These are phyloP conservation scores for Tenthredo livida DNA, from an alignment of 2,888 invertebrate genomes.

Conservation along the genomic window DNA sequence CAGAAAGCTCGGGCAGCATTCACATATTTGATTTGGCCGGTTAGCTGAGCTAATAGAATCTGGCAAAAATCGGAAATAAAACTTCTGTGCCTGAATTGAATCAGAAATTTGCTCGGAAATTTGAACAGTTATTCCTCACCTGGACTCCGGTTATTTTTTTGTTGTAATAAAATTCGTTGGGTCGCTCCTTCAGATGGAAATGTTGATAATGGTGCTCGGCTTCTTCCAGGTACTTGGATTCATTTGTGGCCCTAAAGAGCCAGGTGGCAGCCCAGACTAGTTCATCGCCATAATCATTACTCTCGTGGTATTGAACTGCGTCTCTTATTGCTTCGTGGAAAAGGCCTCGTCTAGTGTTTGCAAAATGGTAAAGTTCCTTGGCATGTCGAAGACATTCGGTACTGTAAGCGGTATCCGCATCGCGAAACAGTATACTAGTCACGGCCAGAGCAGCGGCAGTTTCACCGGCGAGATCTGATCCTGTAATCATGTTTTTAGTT, in stretches of 20 bases:
- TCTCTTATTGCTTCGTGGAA: constrained; percentile 80
- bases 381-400: constrained; percentile 78
- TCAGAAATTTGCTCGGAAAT: too few relatives aligned
- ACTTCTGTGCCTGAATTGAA: background rate
- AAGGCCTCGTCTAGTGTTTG: constrained; percentile 78
- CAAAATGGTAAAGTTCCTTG: constrained; percentile 80
- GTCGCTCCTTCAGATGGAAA: constrained; percentile 78
- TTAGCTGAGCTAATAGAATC: constrained; percentile 79
- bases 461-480: constrained; percentile 83
- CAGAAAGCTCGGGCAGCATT: constrained; percentile 79
- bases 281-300: constrained; percentile 81
- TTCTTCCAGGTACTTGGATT: constrained; percentile 78
- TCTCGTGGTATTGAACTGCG: constrained; percentile 79
- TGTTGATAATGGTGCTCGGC: constrained; percentile 79
- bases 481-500: constrained; percentile 64
- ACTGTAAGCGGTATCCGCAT: constrained; percentile 77
- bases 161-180: constrained; percentile 80
- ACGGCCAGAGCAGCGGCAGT: constrained; percentile 82
- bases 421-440: constrained; percentile 79
- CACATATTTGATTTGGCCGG: constrained; percentile 76
- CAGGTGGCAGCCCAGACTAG: constrained; percentile 81
- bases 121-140: constrained; percentile 67
- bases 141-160: constrained; percentile 81
- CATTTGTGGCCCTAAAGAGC: constrained; percentile 80
- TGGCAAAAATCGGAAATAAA: constrained; percentile 59